Conservation (phyloP, 2,797 vertebrate genomes). For the Platyrinchus mystaceus region DNA sequence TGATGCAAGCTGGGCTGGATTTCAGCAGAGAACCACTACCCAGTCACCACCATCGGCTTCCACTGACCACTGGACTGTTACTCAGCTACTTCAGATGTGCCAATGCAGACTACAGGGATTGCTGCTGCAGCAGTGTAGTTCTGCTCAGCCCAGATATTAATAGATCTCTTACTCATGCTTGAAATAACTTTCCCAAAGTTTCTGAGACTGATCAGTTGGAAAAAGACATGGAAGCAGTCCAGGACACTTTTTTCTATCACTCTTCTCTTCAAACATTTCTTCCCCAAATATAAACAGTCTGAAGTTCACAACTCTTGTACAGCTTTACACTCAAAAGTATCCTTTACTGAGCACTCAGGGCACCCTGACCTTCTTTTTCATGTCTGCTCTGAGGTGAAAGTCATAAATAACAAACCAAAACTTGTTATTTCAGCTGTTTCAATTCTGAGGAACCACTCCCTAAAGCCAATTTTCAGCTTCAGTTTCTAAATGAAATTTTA, state of each 20-base stretch:
- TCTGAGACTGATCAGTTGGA: neutral
- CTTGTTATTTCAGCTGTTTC: neutral
- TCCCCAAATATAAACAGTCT: neutral
- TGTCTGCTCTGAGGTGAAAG: neutral
- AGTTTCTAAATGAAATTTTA: neutral
- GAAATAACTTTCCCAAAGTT: neutral
- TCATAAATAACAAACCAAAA: neutral
- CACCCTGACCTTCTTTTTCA: neutral
- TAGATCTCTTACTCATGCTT: neutral
- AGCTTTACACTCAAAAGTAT: neutral
- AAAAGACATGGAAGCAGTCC: neutral
- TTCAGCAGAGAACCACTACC: neutral
- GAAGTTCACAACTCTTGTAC: neutral
- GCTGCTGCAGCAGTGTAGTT: neutral
- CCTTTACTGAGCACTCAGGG: neutral
- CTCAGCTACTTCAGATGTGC: neutral
- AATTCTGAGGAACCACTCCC: neutral
- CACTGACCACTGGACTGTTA: neutral
- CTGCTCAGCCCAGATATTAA: neutral
- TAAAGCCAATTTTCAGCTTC: neutral
- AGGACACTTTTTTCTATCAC: neutral
- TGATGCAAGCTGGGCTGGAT: no score
- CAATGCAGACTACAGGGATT: neutral
- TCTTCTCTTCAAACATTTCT: neutral
- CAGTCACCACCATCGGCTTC: neutral